Conservation (phyloP, 2,888 invertebrate genomes). For the Ophion slaviceki region DNA sequence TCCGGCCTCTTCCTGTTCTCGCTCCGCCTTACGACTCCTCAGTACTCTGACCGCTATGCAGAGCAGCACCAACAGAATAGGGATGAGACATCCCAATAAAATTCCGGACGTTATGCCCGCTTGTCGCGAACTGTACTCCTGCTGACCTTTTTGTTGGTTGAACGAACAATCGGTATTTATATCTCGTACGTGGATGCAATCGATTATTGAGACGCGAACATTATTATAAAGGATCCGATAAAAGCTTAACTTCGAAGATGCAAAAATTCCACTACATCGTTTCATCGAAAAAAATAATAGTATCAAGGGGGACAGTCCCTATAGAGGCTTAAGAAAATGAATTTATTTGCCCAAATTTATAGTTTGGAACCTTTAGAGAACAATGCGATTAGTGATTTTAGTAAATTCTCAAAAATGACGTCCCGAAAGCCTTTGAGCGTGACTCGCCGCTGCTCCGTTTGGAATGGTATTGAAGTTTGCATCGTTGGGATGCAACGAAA, state of each 20-base stretch:
- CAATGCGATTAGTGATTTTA: too few species aligned
- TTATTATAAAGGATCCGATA: background rate
- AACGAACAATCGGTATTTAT: conserved; percentile 34
- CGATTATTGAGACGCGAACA: background rate
- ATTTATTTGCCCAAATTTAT: too few species aligned
- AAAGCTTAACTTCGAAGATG: background rate
- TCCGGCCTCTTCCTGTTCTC: conserved; percentile 84
- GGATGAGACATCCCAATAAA: conserved; percentile 90
- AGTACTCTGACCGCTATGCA: conserved; percentile 88
- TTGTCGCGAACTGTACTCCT: conserved; percentile 91
- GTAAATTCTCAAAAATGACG: too few species aligned
- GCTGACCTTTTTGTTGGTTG: conserved; percentile 86
- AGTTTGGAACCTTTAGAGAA: too few species aligned
- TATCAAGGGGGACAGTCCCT: background rate
- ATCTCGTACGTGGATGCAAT: background rate
- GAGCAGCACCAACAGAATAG: conserved; percentile 89
- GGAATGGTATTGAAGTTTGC: too few species aligned
- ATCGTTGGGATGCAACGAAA: too few species aligned
- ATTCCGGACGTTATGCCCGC: conserved; percentile 92
- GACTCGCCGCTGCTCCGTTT: too few species aligned
- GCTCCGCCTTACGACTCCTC: conserved; percentile 84
- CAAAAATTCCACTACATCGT: background rate
- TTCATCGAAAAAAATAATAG: background rate
- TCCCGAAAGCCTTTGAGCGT: too few species aligned
- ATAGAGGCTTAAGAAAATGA: too few species aligned